Base-by-base conservation (phyloP, 2,113 vertebrate species). In the Serilophus lunatus region DNA sequence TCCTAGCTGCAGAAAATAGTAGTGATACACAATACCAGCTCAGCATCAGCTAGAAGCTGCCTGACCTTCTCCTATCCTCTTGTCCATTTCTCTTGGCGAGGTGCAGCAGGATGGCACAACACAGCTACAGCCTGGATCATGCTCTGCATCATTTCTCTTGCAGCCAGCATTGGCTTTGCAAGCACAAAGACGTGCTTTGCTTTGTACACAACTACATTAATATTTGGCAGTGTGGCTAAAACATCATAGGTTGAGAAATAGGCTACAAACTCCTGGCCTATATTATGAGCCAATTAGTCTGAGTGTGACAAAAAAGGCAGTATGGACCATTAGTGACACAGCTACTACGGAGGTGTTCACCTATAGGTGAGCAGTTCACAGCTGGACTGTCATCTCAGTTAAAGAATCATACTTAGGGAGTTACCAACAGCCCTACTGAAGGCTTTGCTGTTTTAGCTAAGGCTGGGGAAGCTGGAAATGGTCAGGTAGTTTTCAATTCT, bases 1-100 rank as follows among this genome's bases (percentile, higher is more conserved):
- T 79, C 53, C 72, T 92, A 95, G 81, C 60, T 89, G 81, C 83
- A 84, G 91, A 81, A 92, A 95, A 78, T 26, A 78, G 16, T 10
- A 35, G 75, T 29, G 86, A 68, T 36, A 60, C 0, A 7, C 29
- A 68, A 71, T 42, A 81, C 45, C 68, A 74, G 56, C 42, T 47
- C 51, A 18, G 54, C 79, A 60, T 31, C 54, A 60, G 42, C 69
- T 45, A 50, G 70, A 54, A 80, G 53, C 74, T 82, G 88, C 51
- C 76, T 28, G 31, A 12, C 19, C 49, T 24, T 47, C 35, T 31
- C 8, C 25, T 42, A 31, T 33, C 25, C 40, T 83, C 86, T 59
- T 1, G 0, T 2, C 36, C 6, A 0, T 15, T 60, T 38, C 42
- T 60, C 36, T 13, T 6, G 9, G 28, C 0, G 7, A 81, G 56